Conservation (phyloP, 2,888 invertebrate genomes). For the Sphecodes monilicornis region DNA sequence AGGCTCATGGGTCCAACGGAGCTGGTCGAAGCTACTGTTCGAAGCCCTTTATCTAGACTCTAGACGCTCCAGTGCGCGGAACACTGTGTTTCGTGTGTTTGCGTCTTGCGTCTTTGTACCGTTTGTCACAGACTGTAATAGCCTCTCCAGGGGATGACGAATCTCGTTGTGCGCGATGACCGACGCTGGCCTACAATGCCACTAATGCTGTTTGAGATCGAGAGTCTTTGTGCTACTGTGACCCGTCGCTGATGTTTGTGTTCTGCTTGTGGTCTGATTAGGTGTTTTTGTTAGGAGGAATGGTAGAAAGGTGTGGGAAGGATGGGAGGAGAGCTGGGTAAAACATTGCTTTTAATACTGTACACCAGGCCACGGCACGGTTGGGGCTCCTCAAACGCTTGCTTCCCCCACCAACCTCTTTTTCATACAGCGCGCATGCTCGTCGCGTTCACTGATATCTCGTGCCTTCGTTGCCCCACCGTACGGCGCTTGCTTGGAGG, state of each 20-base stretch:
- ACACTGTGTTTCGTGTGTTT: conserved; percentile 30
- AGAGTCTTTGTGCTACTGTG: background rate
- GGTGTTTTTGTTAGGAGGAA: background rate
- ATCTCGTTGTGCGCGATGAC: conserved; percentile 18
- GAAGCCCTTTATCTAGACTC: conserved; percentile 71
- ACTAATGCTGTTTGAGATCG: conserved; percentile 25
- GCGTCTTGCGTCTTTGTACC: conserved; percentile 29
- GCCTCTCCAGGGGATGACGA: conserved; percentile 41
- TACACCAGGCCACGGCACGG: too few species aligned
- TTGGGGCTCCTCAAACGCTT: too few species aligned
- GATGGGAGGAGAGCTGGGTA: too few species aligned
- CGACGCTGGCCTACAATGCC: conserved; percentile 21
- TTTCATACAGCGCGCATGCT: too few species aligned
- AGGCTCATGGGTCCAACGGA: conserved; percentile 60
- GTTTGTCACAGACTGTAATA: conserved; percentile 39
- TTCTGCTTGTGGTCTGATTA: too few species aligned
- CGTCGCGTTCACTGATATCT: too few species aligned
- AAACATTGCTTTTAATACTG: too few species aligned
- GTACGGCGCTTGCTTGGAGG: too few species aligned
- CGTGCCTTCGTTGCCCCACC: too few species aligned
- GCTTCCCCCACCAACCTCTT: too few species aligned
- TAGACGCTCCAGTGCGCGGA: conserved; percentile 66
- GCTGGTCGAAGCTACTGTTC: conserved; percentile 30
- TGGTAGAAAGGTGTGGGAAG: background rate
- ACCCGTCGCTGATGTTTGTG: background rate